These are phyloP conservation scores for Sipha flava DNA, from an alignment of 1,140 invertebrate genomes.

Conservation along the genomic window DNA sequence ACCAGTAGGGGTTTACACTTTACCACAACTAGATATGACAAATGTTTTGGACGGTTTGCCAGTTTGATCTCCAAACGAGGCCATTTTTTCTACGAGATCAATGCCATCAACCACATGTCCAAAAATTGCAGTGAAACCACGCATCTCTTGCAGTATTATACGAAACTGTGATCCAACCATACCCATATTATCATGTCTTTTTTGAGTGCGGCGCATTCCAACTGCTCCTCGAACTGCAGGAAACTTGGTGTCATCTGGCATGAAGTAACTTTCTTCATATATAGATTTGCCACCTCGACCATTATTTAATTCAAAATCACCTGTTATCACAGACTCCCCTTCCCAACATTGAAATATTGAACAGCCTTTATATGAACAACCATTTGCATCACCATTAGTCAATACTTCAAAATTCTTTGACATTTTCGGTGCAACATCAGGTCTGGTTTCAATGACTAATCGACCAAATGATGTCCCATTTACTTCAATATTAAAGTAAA, in stretches of 20 bases:
- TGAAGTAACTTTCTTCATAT: conserved; percentile 66
- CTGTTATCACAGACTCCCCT: conserved; percentile 55
- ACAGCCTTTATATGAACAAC: conserved; percentile 69
- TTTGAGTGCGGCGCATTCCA: conserved; percentile 73
- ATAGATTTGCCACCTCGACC: conserved; percentile 68
- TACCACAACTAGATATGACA: conserved; percentile 65
- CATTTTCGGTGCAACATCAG: conserved; percentile 80
- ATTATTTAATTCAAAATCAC: conserved; percentile 68
- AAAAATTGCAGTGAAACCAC: conserved; percentile 73
- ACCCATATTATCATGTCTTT: conserved; percentile 66
- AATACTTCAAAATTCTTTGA: conserved; percentile 78
- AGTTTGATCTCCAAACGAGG: conserved; percentile 62
- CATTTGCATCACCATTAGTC: conserved; percentile 62
- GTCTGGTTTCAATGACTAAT: conserved; percentile 72
- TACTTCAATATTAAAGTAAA: conserved; percentile 61
- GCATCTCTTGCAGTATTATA: conserved; percentile 69
- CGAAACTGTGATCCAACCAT: conserved; percentile 78
- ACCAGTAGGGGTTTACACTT: conserved; percentile 46
- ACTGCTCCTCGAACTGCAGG: conserved; percentile 66
- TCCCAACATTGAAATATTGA: conserved; percentile 74
- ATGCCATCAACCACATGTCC: conserved; percentile 71
- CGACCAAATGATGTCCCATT: conserved; percentile 61
- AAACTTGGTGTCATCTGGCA: conserved; percentile 72
- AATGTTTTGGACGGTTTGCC: conserved; percentile 68
- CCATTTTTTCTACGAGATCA: conserved; percentile 70